Percentiles rank a stretch among this genome's conserved stretches.
These are phyloP conservation scores for Noctua pronuba DNA, from an alignment of 2,888 invertebrate species.

Conservation along the genomic window DNA sequence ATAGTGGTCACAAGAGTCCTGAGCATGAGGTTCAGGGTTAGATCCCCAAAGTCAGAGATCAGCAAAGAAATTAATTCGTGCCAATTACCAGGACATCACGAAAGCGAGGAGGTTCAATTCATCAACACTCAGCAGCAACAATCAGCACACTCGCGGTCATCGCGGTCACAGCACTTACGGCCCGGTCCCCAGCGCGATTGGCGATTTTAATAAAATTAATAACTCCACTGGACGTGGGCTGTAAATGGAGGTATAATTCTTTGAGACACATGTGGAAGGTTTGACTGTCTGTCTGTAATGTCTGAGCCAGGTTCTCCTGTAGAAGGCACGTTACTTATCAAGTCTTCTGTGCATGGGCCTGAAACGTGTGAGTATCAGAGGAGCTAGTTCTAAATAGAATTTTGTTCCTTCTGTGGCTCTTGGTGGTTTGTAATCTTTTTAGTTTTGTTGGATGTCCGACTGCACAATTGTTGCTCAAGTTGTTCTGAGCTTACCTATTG, in stretches of 20 bases:
- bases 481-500: not conserved
- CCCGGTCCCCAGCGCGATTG: slow-evolving; percentile 21
- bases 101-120: slow-evolving; percentile 40
- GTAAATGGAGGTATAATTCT: slow-evolving; percentile 50
- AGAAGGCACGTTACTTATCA: not conserved
- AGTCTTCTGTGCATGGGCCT: not conserved
- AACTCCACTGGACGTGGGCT: slow-evolving; percentile 52
- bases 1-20: not conserved
- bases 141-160: slow-evolving; percentile 17
- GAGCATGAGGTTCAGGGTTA: not conserved
- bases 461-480: not conserved
- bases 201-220: slow-evolving; percentile 73
- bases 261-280: not conserved
- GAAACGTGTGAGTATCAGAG: not conserved
- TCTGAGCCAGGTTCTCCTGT: not conserved
- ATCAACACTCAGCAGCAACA: slow-evolving; percentile 49
- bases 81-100: slow-evolving; percentile 31
- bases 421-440: not conserved
- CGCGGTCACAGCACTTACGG: not conserved
- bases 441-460: not conserved
- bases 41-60: not conserved
- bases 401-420: not conserved
- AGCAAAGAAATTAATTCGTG: not conserved
- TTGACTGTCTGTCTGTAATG: slow-evolving; percentile 19
- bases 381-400: not conserved